These are phyloP conservation scores for Bombus pyrosoma DNA, from an alignment of 1,140 invertebrate genomes.

Conservation along the genomic window DNA sequence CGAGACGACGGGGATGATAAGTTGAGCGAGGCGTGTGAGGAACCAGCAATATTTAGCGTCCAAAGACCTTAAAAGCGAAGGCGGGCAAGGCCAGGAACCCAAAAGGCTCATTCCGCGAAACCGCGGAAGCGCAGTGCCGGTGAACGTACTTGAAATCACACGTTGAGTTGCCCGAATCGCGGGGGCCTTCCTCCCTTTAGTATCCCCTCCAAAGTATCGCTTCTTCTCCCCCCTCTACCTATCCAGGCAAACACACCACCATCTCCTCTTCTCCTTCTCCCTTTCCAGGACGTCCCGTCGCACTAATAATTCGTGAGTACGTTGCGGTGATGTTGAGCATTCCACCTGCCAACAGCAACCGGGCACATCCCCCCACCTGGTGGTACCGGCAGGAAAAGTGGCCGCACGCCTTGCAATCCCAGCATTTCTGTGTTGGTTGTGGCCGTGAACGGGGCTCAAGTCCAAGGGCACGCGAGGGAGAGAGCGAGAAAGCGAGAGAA, in stretches of 20 bases:
- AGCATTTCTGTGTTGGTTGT: slow-evolving; percentile 81
- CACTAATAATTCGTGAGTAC: slow-evolving; percentile 77
- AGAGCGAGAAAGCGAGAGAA: slow-evolving; percentile 49
- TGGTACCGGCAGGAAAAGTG: slow-evolving; percentile 79
- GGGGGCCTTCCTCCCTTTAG: slow-evolving; percentile 51
- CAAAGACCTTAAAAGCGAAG: slow-evolving; percentile 19
- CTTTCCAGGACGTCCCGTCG: slow-evolving; percentile 65
- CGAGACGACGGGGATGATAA: neutral
- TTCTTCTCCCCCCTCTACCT: neutral
- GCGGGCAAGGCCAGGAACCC: slow-evolving; percentile 42
- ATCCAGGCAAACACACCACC: slow-evolving; percentile 42
- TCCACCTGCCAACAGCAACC: slow-evolving; percentile 79
- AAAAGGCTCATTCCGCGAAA: slow-evolving; percentile 49
- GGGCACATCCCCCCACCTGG: slow-evolving; percentile 73
- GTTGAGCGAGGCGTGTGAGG: neutral
- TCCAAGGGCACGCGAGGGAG: slow-evolving; percentile 79
- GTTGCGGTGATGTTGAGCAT: slow-evolving; percentile 75
- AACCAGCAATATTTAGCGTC: neutral
- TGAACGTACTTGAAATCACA: slow-evolving; percentile 70
- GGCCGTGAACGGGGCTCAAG: slow-evolving; percentile 81
- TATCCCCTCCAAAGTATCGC: slow-evolving; percentile 23
- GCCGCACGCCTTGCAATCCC: slow-evolving; percentile 78
- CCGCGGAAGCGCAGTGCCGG: slow-evolving; percentile 62
- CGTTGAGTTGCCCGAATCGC: slow-evolving; percentile 61
- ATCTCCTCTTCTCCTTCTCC: slow-evolving; percentile 43